Evolutionary conservation across 2,797 vertebrate species (phyloP).

Genomic region (Discoglossus pictus): DNA sequence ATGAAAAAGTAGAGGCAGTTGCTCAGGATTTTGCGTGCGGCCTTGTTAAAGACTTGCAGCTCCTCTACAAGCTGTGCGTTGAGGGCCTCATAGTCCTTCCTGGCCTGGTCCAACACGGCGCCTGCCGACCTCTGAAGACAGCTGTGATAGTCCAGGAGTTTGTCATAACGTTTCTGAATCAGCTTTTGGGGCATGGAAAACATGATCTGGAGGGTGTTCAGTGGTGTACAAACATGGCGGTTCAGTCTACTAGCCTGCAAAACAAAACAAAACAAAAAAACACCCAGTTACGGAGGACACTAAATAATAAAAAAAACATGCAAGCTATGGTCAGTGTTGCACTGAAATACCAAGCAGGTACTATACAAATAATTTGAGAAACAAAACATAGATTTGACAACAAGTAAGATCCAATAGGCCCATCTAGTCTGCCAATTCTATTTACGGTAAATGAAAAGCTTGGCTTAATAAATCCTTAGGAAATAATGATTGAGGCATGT

Average conservation of each 20-base stretch:
- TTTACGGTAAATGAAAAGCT: too few species aligned
- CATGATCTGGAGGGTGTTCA: conserved; percentile 81
- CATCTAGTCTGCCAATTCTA: too few species aligned
- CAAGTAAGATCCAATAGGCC: too few species aligned
- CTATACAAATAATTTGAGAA: too few species aligned
- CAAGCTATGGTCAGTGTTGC: too few species aligned
- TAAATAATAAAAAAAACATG: not conserved
- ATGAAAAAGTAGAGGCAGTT: conserved; percentile 81
- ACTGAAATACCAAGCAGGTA: too few species aligned
- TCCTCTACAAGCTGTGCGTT: conserved; percentile 92
- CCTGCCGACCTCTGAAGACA: conserved; percentile 75
- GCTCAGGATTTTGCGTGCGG: conserved; percentile 74
- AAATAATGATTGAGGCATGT: too few species aligned
- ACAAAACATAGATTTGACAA: too few species aligned
- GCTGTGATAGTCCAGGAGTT: conserved; percentile 90
- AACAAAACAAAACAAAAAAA: conserved; percentile 2
- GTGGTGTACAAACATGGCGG: conserved; percentile 77
- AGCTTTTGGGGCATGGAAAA: conserved; percentile 93
- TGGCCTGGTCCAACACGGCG: conserved; percentile 79
- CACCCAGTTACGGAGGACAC: not conserved
- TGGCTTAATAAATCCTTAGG: too few species aligned
- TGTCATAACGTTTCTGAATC: conserved; percentile 97
- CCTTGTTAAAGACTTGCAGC: conserved; percentile 86
- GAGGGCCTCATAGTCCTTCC: conserved; percentile 88
- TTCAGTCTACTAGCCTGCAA: conserved; percentile 78